Conservation (phyloP, 2,797 vertebrate genomes). For the Arremon brunneinucha region DNA sequence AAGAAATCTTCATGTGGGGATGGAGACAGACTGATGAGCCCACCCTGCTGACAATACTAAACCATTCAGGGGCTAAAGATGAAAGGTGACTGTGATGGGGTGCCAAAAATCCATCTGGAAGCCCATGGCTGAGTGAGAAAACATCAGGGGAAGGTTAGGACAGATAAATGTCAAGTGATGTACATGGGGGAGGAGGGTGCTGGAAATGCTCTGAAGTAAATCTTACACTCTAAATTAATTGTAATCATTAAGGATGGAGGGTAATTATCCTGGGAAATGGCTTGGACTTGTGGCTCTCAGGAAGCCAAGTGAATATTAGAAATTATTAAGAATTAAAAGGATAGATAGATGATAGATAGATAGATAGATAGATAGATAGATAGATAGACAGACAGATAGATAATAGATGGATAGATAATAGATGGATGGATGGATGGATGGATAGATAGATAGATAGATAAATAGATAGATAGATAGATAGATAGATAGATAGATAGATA, state of each 20-base stretch:
- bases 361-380: neutral
- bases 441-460: neutral
- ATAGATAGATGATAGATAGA: neutral
- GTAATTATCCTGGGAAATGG: neutral
- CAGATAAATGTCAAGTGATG: neutral
- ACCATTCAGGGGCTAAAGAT: neutral
- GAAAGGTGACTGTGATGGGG: neutral
- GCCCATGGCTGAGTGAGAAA: neutral
- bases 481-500: no score
- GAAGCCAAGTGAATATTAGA: neutral
- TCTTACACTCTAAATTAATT: neutral
- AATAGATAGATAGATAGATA: neutral
- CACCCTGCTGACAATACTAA: neutral
- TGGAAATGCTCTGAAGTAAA: neutral
- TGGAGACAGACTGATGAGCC: neutral
- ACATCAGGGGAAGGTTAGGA: neutral
- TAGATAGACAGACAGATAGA: neutral
- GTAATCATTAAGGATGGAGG: neutral
- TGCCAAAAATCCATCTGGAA: neutral
- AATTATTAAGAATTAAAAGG: neutral
- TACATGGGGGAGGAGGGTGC: rapidly evolving
- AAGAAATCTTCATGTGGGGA: neutral
- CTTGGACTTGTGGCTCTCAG: neutral
- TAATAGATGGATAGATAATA: no score
- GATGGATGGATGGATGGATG: neutral